Evolutionary conservation across 1,140 invertebrate genomes (phyloP), one percentile per base, ranked within the genome.

Genomic region (Ridgeia piscesae): DNA sequence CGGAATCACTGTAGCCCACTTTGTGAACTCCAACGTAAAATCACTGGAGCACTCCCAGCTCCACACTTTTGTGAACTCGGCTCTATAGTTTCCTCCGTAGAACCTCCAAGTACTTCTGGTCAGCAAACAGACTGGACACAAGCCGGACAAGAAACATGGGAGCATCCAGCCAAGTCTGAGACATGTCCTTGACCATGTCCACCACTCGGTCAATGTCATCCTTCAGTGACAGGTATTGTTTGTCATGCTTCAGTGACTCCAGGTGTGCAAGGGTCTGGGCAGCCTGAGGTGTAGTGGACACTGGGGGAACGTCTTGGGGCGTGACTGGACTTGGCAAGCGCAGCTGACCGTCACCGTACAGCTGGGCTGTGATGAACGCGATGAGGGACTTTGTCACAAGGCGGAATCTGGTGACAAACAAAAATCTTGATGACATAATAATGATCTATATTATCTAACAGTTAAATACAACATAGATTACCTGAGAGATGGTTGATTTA

Each of bases 391-490:
- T 58, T 6, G 27, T 27, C 14, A 93, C 35, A 6, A 93, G 48
- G 88, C 93, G 93, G 77, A 93, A 93, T 88, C 93, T 93, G 89
- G n/a, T 27, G 33, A 88, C 34, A 92, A 11, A 92, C 88, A 93
- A 21, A 35, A 21, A 91, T 35, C 4, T 33, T 35, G 35, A 35
- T 34, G 35, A 88, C 42, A 77, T 77, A 92, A n/a, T 88, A 92
- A 33, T 42, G 11, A 42, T 42, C 4, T 42, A 42, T 42, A 6
- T 42, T 42, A 42, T 42, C 4, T 42, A 42, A 42, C 11, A 42
- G n/a, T n/a, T n/a, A n/a, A n/a, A n/a, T n/a, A n/a, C n/a, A n/a
- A n/a, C n/a, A n/a, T n/a, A n/a, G n/a, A n/a, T n/a, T n/a, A n/a
- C n/a, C n/a, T n/a, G n/a, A n/a, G n/a, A n/a, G n/a, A n/a, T n/a